phyloP scores from a whole-genome alignment of 2,888 invertebrate genomes.

The Smittia sp. region DNA sequence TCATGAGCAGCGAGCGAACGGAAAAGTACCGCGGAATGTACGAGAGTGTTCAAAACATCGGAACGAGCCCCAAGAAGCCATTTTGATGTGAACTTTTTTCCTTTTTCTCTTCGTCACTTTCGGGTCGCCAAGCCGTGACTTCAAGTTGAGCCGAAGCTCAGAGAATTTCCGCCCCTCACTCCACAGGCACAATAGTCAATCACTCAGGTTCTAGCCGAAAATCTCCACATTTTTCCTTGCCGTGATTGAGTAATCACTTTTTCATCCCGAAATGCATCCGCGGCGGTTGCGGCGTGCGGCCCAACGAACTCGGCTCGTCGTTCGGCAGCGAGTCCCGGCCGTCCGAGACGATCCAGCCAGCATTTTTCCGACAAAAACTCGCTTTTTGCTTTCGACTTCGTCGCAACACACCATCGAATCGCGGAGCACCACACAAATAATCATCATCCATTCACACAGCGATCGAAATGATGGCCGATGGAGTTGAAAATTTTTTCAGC shows the following conservation, averaged over 20 bases:
- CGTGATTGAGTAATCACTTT: slow-evolving; percentile 27
- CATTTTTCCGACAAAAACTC: background rate
- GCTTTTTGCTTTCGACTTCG: background rate
- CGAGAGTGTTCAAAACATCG: background rate
- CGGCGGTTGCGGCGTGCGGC: background rate
- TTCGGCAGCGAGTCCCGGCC: background rate
- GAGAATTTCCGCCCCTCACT: background rate
- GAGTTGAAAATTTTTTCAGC: slow-evolving; percentile 28
- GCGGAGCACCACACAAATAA: slow-evolving; percentile 22
- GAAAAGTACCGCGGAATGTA: background rate
- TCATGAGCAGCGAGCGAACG: background rate
- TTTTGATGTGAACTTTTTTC: slow-evolving; percentile 24
- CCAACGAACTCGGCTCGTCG: background rate
- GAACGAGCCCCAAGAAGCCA: slow-evolving; percentile 16
- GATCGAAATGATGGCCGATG: slow-evolving; percentile 37
- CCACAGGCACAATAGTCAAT: background rate
- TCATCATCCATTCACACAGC: slow-evolving; percentile 35
- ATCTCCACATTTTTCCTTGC: slow-evolving; percentile 7
- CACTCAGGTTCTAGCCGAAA: background rate
- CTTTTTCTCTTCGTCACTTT: slow-evolving; percentile 21
- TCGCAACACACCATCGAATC: slow-evolving; percentile 12
- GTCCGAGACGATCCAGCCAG: no score
- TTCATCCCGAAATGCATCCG: background rate
- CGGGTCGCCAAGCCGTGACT: background rate
- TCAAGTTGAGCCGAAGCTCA: background rate